Evolutionary conservation across 1,140 invertebrate species (phyloP), one percentile per base, ranked within the genome.

Genomic region (Eupeodes corollae): DNA sequence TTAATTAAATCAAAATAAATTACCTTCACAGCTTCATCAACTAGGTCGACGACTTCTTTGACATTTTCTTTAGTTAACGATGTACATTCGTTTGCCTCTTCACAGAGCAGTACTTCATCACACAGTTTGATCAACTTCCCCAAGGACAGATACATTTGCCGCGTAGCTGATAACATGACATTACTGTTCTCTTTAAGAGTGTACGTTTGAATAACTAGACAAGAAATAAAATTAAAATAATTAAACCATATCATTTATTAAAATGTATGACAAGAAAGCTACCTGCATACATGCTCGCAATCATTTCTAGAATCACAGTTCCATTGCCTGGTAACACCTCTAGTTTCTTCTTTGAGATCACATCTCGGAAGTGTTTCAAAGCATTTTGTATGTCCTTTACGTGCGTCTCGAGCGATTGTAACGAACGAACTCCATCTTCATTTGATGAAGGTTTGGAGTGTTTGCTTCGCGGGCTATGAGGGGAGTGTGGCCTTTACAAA

Each of bases 301-400:
- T 86, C 14, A 83, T 89, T 66, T 96, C 91, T 53, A 96, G 76
- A 48, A 94, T 85, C 56, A 93, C 84, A 13, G 88, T 92, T 44
- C 88, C 89, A 67, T 91, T 91, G 34, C 88, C 91, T 0, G 90
- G 87, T 49, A 95, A 71, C 78, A 93, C 89, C 73, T 93, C 89
- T 51, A 91, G 73, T 70, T 87, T 93, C 61, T 90, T 84, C 70
- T 91, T 91, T 46, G 83, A 82, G 42, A 95, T 88, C 26, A 91
- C 89, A 75, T 92, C 88, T 39, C 84, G 79, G 67, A 92, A 91
- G 72, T 91, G 90, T 58, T 82, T 80, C 43, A 91, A 70, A 12
- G 87, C 85, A 68, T 84, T 79, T 58, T 82, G 81, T 48, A 79
- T 78, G 66, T 80, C 77, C 72, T 76, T 77, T 61, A 80, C 77